These are phyloP conservation scores for Carlito syrichta DNA, from an alignment of 2,113 vertebrate genomes.

Conservation along the genomic window DNA sequence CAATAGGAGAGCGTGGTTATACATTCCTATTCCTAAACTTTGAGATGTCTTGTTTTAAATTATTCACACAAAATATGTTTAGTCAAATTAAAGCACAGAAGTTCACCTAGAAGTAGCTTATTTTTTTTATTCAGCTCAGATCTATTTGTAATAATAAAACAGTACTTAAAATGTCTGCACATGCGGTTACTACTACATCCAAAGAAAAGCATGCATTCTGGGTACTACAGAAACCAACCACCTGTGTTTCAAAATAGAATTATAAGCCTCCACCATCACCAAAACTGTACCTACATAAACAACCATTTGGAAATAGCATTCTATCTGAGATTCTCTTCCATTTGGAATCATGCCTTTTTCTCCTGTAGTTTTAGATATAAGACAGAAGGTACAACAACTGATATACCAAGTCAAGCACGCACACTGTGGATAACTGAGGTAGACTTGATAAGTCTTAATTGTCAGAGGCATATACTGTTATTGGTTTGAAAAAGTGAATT, in stretches of 20 bases:
- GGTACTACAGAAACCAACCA: constrained; percentile 76
- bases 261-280: constrained; percentile 80
- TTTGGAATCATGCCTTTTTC: constrained; percentile 31
- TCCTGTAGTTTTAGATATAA: not conserved
- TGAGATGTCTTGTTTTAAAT: not conserved
- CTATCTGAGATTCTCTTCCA: constrained; percentile 45
- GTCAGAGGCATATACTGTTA: not conserved
- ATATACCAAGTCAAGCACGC: not conserved
- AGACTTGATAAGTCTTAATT: not conserved
- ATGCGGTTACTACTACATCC: constrained; percentile 79
- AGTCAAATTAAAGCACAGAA: constrained; percentile 2
- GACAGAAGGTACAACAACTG: not conserved
- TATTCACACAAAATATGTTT: not conserved
- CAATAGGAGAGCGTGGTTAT: not conserved
- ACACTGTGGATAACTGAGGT: not conserved
- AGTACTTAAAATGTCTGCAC: constrained; percentile 66
- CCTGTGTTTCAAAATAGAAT: constrained; percentile 73
- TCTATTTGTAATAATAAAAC: constrained; percentile 75
- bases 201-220: constrained; percentile 82
- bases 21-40: not conserved
- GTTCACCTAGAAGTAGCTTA: not conserved
- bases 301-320: constrained; percentile 86
- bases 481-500: not conserved
- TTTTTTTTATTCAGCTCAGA: constrained; percentile 74
- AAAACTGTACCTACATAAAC: constrained; percentile 67